A percentile compares a stretch with the other conserved stretches of the same genome.
Evolutionary conservation across 2,113 vertebrate species (phyloP).

Genomic region (Chaetorhynchus papuensis): DNA sequence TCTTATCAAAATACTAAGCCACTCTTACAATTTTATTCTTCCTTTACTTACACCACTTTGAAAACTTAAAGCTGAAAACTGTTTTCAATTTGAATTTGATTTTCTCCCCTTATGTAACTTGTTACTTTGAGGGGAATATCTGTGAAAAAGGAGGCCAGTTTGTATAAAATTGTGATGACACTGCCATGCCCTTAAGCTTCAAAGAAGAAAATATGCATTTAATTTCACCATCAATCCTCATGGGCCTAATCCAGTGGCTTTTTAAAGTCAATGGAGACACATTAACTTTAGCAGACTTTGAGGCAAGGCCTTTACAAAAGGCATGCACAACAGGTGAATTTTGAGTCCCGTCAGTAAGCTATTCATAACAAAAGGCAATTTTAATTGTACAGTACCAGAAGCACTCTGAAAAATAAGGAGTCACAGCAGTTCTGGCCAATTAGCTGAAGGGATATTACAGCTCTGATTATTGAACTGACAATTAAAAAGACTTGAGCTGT

Average conservation of each 20-base stretch:
- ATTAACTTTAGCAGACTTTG: background rate
- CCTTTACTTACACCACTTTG: conserved; percentile 1
- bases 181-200: background rate
- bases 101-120: conserved; percentile 13
- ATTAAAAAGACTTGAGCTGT: background rate
- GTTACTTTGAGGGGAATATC: conserved; percentile 17
- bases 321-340: background rate
- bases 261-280: background rate
- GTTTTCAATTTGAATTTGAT: conserved; percentile 31
- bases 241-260: background rate
- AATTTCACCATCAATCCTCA: background rate
- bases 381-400: background rate
- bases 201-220: background rate
- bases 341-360: background rate
- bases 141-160: conserved; percentile 18
- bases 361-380: background rate
- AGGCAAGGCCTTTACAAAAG: background rate
- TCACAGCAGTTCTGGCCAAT: background rate
- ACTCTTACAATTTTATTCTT: background rate
- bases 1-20: background rate
- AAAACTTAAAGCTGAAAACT: conserved; percentile 18
- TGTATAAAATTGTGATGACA: background rate
- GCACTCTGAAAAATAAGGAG: background rate
- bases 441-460: background rate
- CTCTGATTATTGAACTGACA: background rate